Conservation (phyloP, 2,113 vertebrate genomes). For the Planiliza haematocheilus region DNA sequence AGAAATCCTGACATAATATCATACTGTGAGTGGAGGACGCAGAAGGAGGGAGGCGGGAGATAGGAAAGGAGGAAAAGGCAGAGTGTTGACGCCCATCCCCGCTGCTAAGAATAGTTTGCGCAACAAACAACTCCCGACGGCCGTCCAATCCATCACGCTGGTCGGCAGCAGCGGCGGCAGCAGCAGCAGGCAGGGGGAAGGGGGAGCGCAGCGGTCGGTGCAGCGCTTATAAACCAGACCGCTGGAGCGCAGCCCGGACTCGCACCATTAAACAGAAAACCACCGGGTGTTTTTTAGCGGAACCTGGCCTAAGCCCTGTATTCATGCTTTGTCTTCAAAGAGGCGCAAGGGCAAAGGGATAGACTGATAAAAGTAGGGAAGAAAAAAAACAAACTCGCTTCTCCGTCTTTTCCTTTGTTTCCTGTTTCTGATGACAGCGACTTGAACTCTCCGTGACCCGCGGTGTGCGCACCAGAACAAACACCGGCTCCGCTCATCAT, state of each 20-base stretch:
- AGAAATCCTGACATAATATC: conserved; percentile 34
- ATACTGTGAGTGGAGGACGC: conserved; percentile 29
- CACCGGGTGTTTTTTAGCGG: conserved; percentile 65
- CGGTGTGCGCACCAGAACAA: conserved; percentile 86
- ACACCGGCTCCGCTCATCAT: conserved; percentile 86
- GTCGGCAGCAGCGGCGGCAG: conserved; percentile 54
- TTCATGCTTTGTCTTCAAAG: conserved; percentile 10
- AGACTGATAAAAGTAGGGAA: neutral
- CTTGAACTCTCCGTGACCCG: conserved; percentile 91
- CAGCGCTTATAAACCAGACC: conserved; percentile 73
- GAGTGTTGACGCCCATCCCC: conserved; percentile 71
- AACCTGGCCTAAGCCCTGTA: conserved; percentile 34
- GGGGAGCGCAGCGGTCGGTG: conserved; percentile 43
- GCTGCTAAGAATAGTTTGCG: conserved; percentile 80
- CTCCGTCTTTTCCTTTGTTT: conserved; percentile 32
- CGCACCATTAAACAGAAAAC: conserved; percentile 80
- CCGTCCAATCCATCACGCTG: conserved; percentile 74
- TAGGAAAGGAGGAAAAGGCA: conserved; percentile 37
- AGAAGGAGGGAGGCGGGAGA: conserved; percentile 4
- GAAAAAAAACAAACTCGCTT: neutral
- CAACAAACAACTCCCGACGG: conserved; percentile 81
- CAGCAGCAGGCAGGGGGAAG: neutral
- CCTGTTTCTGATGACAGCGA: conserved; percentile 60
- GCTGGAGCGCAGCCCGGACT: conserved; percentile 75
- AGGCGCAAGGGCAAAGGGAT: neutral